Evolutionary conservation across 2,888 invertebrate genomes (phyloP), one percentile per base, ranked within the genome.

Genomic region (Thymelicus sylvestris): DNA sequence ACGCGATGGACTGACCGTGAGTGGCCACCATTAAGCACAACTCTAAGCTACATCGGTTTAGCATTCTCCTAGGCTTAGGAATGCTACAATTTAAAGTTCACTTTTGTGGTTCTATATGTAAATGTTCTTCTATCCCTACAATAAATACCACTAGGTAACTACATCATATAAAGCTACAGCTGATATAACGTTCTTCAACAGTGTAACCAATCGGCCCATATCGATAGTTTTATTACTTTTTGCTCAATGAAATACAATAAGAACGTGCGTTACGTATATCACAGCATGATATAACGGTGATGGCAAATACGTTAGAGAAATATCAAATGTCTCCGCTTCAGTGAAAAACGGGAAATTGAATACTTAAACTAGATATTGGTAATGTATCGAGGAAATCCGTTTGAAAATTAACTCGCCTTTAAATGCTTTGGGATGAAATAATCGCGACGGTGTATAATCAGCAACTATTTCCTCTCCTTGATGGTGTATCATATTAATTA

Each of bases 401-500:
- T 66, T 72, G 66, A 74, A 71, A 71, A 67, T 65, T 65, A 66
- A 24, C 72, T 70, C 78, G 81, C 80, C 79, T 77, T 24, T 77
- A 65, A 52, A 13, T 64, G 57, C 50, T 66, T 72, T 81, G 79
- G 75, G 77, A 76, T 72, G 78, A 80, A 79, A 81, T 81, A 81
- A 82, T 78, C 75, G 73, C 75, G 80, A 80, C 79, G 79, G 76
- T 74, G 78, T 79, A 59, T 59, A 38, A 19, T 64, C 59, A 59
- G n/a, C 80, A 81, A 76, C 79, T 79, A 80, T 81, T 83, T 81
- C 80, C 79, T 80, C 74, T 64, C 74, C 73, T 76, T 74, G 76
- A 77, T 73, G 66, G 67, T 38, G 41, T 31, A 15, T 68, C 77
- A 79, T 76, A 76, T 78, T 78, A 80, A 79, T 81, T 79, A 80